Evolutionary conservation across 1,140 invertebrate species (phyloP).

Genomic region (Stegodyphus dumicola): DNA sequence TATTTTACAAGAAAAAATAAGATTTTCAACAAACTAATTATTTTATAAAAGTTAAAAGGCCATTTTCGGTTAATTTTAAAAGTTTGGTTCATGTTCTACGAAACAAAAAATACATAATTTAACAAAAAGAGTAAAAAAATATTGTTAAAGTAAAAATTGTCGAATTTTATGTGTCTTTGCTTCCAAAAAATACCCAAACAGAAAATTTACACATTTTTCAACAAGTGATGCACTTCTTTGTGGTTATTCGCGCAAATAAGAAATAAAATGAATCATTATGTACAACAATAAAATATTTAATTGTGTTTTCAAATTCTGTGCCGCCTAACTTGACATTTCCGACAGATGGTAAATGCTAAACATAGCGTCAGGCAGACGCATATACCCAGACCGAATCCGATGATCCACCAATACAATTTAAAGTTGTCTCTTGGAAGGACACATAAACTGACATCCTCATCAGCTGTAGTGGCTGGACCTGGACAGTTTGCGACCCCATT

Average conservation of each 20-base stretch:
- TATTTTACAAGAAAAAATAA: too few species aligned
- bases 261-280: too few species aligned
- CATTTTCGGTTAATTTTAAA: too few species aligned
- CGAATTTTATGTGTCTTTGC: background rate
- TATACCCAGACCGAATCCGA: constrained; percentile 42
- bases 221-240: background rate
- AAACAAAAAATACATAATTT: too few species aligned
- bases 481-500: constrained; percentile 89
- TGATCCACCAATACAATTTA: constrained; percentile 55
- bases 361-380: constrained; percentile 42
- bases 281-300: background rate
- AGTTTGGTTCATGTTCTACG: too few species aligned
- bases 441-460: constrained; percentile 46
- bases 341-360: constrained; percentile 38
- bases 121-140: too few species aligned
- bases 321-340: constrained; percentile 33
- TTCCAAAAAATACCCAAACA: background rate
- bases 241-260: too few species aligned
- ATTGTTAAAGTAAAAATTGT: background rate
- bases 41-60: too few species aligned
- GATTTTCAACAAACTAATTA: too few species aligned
- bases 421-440: constrained; percentile 40
- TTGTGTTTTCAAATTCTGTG: constrained; percentile 45
- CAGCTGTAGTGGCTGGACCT: constrained; percentile 22
- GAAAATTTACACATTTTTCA: background rate